A percentile compares a stretch with the other conserved stretches of the same genome.
Conservation (phyloP, 2,797 vertebrate genomes). For the Coregonus ussuriensis region DNA sequence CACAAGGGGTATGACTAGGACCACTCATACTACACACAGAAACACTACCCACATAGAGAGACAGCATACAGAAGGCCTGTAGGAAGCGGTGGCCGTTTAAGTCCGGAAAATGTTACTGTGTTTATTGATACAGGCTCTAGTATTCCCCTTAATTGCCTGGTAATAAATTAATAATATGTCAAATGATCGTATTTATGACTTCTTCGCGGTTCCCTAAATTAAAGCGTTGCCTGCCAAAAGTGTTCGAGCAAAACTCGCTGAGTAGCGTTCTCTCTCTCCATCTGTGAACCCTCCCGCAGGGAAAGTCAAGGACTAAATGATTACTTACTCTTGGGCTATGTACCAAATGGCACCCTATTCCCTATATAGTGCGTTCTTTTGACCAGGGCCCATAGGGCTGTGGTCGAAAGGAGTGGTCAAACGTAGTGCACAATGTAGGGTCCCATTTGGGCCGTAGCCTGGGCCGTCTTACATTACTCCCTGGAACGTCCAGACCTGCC, state of each 20-base stretch:
- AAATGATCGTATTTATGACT: conserved; percentile 54
- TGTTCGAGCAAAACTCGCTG: conserved; percentile 52
- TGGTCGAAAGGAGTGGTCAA: no score
- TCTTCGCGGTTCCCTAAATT: conserved; percentile 61
- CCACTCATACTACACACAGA: neutral
- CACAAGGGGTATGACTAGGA: conserved; percentile 84
- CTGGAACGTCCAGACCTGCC: neutral
- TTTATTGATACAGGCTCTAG: conserved; percentile 47
- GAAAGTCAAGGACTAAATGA: conserved; percentile 49
- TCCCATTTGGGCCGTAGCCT: no score
- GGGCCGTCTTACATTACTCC: conserved; percentile 59
- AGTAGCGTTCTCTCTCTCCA: conserved; percentile 17
- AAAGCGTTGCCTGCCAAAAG: conserved; percentile 67
- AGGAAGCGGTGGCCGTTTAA: conserved; percentile 27
- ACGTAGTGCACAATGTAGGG: no score
- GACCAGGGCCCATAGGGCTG: no score
- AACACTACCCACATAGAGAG: no score
- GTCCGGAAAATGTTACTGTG: conserved; percentile 28
- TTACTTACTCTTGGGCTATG: no score
- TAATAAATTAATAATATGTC: conserved; percentile 55
- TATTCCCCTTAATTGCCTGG: conserved; percentile 53
- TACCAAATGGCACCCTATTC: no score
- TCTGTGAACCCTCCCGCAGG: conserved; percentile 51
- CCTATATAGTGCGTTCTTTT: no score
- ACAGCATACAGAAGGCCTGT: no score